phyloP scores from a whole-genome alignment of 2,888 invertebrate genomes.

The Acanthopleura granulata region DNA sequence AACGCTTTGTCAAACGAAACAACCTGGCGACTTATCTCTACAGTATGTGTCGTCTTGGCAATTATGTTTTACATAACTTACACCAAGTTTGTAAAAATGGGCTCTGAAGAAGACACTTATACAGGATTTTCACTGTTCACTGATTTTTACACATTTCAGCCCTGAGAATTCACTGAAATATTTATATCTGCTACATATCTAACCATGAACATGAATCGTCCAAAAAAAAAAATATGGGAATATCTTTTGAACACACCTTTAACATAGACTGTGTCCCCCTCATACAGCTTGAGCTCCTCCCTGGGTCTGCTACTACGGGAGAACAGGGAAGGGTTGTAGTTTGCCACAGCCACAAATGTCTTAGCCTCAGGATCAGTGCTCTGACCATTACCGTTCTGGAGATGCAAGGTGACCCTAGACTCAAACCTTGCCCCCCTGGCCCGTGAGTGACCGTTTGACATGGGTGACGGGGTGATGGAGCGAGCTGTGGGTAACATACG shows the following conservation, averaged over 20 bases:
- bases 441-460: slow-evolving; percentile 7
- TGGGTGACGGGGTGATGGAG: not conserved
- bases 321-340: slow-evolving; percentile 57
- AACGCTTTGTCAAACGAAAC: no score
- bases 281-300: slow-evolving; percentile 54
- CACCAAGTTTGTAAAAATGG: no score
- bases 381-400: not conserved
- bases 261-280: slow-evolving; percentile 59
- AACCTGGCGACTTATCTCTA: no score
- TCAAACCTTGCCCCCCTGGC: not conserved
- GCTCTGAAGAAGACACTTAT: no score
- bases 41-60: no score
- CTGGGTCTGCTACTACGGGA: slow-evolving; percentile 54
- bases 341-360: slow-evolving; percentile 50
- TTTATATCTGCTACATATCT: no score
- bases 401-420: slow-evolving; percentile 1
- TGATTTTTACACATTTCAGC: no score
- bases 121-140: no score
- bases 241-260: slow-evolving; percentile 38
- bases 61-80: no score
- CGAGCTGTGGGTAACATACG: slow-evolving; percentile 8
- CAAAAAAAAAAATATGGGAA: not conserved
- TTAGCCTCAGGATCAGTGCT: slow-evolving; percentile 30
- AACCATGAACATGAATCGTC: no score
- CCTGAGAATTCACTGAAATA: no score